These are phyloP conservation scores for Lycaena phlaeas DNA, from an alignment of 2,888 invertebrate species.

Conservation along the genomic window DNA sequence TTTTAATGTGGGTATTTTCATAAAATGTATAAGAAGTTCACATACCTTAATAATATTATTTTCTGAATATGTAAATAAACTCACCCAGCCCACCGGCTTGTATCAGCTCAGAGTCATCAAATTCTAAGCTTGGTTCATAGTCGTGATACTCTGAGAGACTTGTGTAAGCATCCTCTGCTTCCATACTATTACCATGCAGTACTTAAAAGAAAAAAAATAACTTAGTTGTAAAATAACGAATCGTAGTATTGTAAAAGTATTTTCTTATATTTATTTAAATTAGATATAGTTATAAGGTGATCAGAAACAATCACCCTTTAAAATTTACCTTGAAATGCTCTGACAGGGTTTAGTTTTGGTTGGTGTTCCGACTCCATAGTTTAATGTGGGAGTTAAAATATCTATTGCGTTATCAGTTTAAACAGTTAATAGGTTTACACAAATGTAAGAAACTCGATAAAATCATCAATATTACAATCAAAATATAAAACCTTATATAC, in stretches of 20 bases:
- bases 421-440: neutral
- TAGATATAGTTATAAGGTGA: too few species aligned
- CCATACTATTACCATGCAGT: conserved; percentile 43
- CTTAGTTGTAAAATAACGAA: neutral
- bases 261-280: too few species aligned
- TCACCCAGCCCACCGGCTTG: conserved; percentile 81
- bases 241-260: neutral
- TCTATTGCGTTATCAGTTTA: neutral
- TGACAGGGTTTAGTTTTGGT: conserved; percentile 53
- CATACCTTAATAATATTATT: too few species aligned
- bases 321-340: conserved; percentile 56
- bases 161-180: conserved; percentile 84
- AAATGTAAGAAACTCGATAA: neutral
- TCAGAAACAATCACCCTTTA: too few species aligned
- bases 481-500: neutral
- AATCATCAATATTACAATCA: neutral
- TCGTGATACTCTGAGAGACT: conserved; percentile 94
- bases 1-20: too few species aligned
- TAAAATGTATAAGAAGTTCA: too few species aligned
- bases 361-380: conserved; percentile 54
- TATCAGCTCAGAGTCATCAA: conserved; percentile 93
- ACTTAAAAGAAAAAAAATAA: conserved; percentile 27
- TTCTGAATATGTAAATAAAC: too few species aligned
- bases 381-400: neutral
- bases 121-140: conserved; percentile 95